These are phyloP conservation scores for Drosophila longiperda DNA, from an alignment of 2,888 invertebrate genomes.

Conservation along the genomic window DNA sequence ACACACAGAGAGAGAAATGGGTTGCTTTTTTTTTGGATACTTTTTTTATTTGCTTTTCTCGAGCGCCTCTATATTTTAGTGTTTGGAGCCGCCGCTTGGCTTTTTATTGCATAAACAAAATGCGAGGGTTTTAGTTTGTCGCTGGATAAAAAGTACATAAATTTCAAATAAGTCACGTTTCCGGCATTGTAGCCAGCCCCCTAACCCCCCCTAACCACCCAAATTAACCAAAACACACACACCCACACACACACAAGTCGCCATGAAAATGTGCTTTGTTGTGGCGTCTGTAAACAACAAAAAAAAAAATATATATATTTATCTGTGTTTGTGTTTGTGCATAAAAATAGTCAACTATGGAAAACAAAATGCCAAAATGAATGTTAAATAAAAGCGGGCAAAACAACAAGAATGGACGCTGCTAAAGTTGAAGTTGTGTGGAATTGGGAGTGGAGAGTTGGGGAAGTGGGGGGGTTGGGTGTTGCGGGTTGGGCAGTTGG, in stretches of 20 bases:
- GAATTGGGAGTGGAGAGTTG: too few species aligned
- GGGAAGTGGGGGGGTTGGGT: too few species aligned
- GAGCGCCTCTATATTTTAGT: slow-evolving; percentile 8
- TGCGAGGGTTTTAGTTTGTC: slow-evolving; percentile 46
- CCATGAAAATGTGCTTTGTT: slow-evolving; percentile 67
- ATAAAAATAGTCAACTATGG: slow-evolving; percentile 52
- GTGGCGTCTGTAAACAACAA: slow-evolving; percentile 66
- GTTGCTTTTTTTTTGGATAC: background rate
- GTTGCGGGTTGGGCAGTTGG: background rate
- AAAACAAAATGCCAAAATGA: slow-evolving; percentile 60
- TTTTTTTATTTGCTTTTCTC: slow-evolving; percentile 15
- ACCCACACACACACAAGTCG: slow-evolving; percentile 19
- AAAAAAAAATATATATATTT: slow-evolving; percentile 24
- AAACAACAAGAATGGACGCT: slow-evolving; percentile 41
- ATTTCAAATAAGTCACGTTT: slow-evolving; percentile 79
- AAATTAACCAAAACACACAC: slow-evolving; percentile 24
- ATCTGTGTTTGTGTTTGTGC: background rate
- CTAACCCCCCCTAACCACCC: slow-evolving; percentile 1
- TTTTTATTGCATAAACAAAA: slow-evolving; percentile 57
- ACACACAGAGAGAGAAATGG: slow-evolving; percentile 3
- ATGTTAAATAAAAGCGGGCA: slow-evolving; percentile 57
- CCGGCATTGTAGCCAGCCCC: slow-evolving; percentile 47
- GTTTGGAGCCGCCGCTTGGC: slow-evolving; percentile 27
- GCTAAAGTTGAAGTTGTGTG: background rate
- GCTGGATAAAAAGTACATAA: slow-evolving; percentile 75